Conservation (phyloP, 2,888 invertebrate species). For the Anthrax anthrax region DNA sequence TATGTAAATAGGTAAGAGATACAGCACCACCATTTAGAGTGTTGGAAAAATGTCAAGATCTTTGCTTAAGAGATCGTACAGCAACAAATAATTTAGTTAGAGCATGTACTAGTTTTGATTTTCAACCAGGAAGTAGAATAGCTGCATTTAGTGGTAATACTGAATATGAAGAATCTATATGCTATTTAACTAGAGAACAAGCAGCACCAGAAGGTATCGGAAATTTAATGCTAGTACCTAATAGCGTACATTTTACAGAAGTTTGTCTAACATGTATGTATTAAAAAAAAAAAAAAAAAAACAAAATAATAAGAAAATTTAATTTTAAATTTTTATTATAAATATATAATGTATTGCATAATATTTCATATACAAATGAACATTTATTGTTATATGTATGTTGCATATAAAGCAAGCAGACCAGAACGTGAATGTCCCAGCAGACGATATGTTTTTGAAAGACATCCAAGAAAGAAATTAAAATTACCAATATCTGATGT, state of each 20-base stretch:
- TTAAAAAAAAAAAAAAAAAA: too few relatives aligned
- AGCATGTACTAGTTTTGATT: slow-evolving; percentile 78
- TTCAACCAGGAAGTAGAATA: slow-evolving; percentile 75
- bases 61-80: slow-evolving; percentile 66
- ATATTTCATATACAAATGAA: not conserved
- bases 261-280: slow-evolving; percentile 75
- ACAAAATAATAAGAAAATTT: too few relatives aligned
- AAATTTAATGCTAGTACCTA: slow-evolving; percentile 74
- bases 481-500: slow-evolving; percentile 67
- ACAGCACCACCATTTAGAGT: slow-evolving; percentile 75
- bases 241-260: slow-evolving; percentile 81
- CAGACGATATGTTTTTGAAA: slow-evolving; percentile 74
- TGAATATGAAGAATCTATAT: slow-evolving; percentile 78
- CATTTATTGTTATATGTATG: not conserved
- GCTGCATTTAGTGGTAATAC: slow-evolving; percentile 67
- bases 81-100: slow-evolving; percentile 67
- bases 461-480: slow-evolving; percentile 70
- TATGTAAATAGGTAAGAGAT: slow-evolving; percentile 51
- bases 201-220: slow-evolving; percentile 81
- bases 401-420: slow-evolving; percentile 47
- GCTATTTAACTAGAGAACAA: slow-evolving; percentile 72
- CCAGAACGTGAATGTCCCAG: slow-evolving; percentile 82
- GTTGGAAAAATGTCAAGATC: slow-evolving; percentile 74
- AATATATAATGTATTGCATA: too few relatives aligned
- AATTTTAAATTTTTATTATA: too few relatives aligned